Conservation (phyloP, 2,888 invertebrate genomes). For the Noctua fimbriata region DNA sequence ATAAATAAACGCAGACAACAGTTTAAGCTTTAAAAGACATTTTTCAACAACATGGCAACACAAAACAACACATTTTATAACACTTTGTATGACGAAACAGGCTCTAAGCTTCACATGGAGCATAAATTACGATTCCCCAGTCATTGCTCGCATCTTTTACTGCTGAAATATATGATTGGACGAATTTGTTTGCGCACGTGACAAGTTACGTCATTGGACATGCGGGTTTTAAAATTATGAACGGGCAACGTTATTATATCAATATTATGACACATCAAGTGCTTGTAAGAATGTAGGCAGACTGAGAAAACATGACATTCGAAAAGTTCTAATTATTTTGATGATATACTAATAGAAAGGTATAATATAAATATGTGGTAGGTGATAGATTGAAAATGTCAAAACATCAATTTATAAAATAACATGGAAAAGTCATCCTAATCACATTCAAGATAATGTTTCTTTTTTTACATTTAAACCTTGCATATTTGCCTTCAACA, state of each 20-base stretch:
- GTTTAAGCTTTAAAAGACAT: conserved; percentile 50
- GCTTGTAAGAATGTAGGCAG: background rate
- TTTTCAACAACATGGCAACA: conserved; percentile 61
- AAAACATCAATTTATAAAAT: conserved; percentile 3
- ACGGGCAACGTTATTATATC: background rate
- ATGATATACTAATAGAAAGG: background rate
- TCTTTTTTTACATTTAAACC: background rate
- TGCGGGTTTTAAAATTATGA: background rate
- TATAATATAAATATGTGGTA: background rate
- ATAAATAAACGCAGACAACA: conserved; percentile 48
- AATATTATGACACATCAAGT: conserved; percentile 48
- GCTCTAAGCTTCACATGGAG: conserved; percentile 66
- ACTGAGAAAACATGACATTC: conserved; percentile 12
- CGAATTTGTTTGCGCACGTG: conserved; percentile 10
- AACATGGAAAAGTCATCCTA: background rate
- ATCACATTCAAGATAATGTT: background rate
- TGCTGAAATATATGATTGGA: conserved; percentile 23
- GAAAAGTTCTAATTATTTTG: background rate
- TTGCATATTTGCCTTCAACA: conserved; percentile 30
- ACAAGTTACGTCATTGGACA: conserved; percentile 26
- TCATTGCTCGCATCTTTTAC: conserved; percentile 58
- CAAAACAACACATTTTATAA: conserved; percentile 41
- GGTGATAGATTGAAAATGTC: conserved; percentile 3
- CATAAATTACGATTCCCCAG: conserved; percentile 66
- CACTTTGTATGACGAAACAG: conserved; percentile 61